Evolutionary conservation across 2,113 vertebrate genomes (phyloP), one percentile per base, ranked within the genome.

Genomic region (Centropus bengalensis): DNA sequence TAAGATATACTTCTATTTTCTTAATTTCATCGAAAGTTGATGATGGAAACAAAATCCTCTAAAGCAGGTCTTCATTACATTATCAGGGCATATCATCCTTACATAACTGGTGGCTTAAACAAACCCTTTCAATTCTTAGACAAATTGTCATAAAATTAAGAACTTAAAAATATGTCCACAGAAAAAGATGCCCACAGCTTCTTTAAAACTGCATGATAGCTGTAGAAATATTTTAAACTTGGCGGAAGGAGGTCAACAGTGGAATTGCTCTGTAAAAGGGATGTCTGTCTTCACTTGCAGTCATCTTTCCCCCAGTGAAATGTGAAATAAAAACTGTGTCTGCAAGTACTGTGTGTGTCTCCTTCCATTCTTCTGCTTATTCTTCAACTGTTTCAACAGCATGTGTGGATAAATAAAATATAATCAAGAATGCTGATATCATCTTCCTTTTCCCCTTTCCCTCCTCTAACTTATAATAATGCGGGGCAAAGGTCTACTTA

Each of bases 401-500:
- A 60, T 70, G 63, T 82, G 66, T 6, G 7, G 82, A 87, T 96
- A 96, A 92, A 92, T 94, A 84, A 90, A 94, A 90, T 83, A 79
- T 73, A 59, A 89, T 93, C 94, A 91, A 92, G 92, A 92, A 96
- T 94, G 92, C 92, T 95, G 88, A 63, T 96, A 94, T 42, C 90
- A 82, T 91, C 85, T 94, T 96, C 82, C 93, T 94, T 96, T 94
- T 89, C 89, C 93, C 84, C 63, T 95, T 91, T 86, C 93, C 77
- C 86, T 91, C 77, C 77, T 95, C 92, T 92, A 82, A 93, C 80
- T 96, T 96, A 89, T 44, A 92, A 91, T 97, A 95, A 97, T 95
- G 91, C 91, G 89, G 95, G 96, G 94, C 93, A 97, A 96, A 97
- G 93, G 91, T 96, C 92, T 94, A 82, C 93, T 94, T 94, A 94